These are phyloP conservation scores for Hippopotamyrus pictus DNA, from an alignment of 2,797 vertebrate species.

Conservation along the genomic window DNA sequence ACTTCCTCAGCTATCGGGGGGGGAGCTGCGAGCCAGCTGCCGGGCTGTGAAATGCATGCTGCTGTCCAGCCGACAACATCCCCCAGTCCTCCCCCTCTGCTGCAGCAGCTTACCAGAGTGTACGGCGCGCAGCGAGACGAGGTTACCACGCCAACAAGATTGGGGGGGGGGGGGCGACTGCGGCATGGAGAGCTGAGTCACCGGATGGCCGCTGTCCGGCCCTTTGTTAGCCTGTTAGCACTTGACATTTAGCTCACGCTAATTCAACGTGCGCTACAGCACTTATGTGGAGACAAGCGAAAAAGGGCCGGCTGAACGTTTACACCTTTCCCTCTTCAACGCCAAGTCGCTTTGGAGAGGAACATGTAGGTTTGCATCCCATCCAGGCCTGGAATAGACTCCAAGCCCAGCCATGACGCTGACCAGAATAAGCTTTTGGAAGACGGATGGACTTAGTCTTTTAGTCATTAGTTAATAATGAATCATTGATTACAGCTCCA, in stretches of 20 bases:
- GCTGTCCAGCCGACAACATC: neutral
- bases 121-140: neutral
- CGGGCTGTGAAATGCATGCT: neutral
- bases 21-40: neutral
- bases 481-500: neutral
- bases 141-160: neutral
- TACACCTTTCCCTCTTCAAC: neutral
- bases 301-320: neutral
- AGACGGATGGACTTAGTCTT: neutral
- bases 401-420: neutral
- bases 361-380: neutral
- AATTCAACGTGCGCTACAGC: neutral
- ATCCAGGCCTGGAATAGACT: neutral
- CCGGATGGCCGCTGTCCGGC: neutral
- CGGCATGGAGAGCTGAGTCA: neutral
- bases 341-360: neutral
- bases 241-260: slow-evolving; percentile 14
- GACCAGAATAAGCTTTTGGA: neutral
- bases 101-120: neutral
- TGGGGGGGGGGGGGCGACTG: neutral
- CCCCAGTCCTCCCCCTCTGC: neutral
- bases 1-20: neutral
- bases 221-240: neutral
- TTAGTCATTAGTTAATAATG: neutral
- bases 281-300: neutral